These are phyloP conservation scores for Neodiprion lecontei DNA, from an alignment of 1,140 invertebrate species.

Conservation along the genomic window DNA sequence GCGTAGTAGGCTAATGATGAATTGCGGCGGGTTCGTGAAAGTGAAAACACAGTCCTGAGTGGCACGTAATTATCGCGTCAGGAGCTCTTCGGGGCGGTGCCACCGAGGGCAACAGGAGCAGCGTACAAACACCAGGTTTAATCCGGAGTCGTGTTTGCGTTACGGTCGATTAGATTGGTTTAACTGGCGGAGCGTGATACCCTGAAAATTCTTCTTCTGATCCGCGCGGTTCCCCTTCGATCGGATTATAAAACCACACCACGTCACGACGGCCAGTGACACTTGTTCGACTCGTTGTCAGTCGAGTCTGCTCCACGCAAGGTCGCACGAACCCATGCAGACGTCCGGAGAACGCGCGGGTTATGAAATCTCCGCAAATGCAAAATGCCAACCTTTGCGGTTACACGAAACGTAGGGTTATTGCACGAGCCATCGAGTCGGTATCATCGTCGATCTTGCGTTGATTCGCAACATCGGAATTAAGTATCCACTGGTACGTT, in stretches of 20 bases:
- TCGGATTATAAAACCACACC: not conserved
- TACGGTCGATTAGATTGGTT: not conserved
- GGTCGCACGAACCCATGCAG: not conserved
- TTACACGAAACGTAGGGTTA: not conserved
- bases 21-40: not conserved
- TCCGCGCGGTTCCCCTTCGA: too few relatives aligned
- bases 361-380: not conserved
- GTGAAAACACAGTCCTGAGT: not conserved
- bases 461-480: not conserved
- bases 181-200: not conserved
- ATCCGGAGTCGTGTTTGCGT: not conserved
- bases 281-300: not conserved
- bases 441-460: not conserved
- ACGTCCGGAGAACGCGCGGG: not conserved
- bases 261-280: not conserved
- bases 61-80: not conserved
- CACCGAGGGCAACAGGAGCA: not conserved
- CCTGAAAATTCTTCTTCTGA: too few relatives aligned
- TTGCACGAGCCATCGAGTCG: not conserved
- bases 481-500: too few relatives aligned
- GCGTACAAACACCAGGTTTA: not conserved
- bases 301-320: not conserved
- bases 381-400: not conserved
- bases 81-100: not conserved
- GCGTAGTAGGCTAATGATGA: not conserved